A percentile compares a stretch with the other conserved stretches of the same genome.
Conservation (phyloP, 2,113 vertebrate genomes). For the Muntiacus reevesi region DNA sequence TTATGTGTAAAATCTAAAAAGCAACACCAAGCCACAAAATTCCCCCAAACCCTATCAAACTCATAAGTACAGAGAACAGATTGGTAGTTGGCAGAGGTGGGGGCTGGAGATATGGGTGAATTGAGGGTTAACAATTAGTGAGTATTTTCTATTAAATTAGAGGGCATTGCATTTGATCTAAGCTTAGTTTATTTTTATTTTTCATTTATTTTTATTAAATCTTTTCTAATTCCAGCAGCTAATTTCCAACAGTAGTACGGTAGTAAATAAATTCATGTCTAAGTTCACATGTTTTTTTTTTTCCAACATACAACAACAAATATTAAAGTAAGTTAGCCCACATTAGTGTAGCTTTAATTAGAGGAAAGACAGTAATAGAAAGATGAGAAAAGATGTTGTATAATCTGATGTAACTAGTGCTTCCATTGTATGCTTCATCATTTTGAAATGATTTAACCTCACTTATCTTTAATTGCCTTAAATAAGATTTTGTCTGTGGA, state of each 20-base stretch:
- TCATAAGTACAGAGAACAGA: background rate
- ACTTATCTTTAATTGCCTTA: background rate
- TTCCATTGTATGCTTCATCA: background rate
- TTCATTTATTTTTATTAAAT: background rate
- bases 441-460: background rate
- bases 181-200: background rate
- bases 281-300: background rate
- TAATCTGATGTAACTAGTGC: background rate
- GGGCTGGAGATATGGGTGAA: background rate
- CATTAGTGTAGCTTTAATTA: background rate
- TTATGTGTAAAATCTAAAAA: background rate
- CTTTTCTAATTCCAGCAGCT: background rate
- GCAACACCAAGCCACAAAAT: background rate
- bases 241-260: background rate
- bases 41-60: background rate
- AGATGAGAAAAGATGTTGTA: background rate
- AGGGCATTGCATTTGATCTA: background rate
- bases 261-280: background rate
- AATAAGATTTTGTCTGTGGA: background rate
- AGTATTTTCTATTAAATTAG: constrained; percentile 26
- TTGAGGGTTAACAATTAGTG: background rate
- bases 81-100: background rate
- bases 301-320: background rate
- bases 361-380: background rate
- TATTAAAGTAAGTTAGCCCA: background rate